These are phyloP conservation scores for Erebia aethiops DNA, from an alignment of 2,888 invertebrate species.

Conservation along the genomic window DNA sequence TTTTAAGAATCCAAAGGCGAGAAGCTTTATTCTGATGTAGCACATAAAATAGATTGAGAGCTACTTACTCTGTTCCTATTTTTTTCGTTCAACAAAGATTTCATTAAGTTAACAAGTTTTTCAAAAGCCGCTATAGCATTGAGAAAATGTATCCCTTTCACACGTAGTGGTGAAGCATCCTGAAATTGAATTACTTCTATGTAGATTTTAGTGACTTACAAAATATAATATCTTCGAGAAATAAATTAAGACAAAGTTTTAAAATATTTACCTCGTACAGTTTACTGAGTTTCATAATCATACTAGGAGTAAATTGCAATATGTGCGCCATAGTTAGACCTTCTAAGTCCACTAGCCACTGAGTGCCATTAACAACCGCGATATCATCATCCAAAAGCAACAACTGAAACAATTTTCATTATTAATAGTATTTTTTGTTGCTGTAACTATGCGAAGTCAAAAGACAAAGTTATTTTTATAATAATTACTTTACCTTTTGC, in stretches of 20 bases:
- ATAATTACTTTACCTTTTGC: conserved; percentile 1
- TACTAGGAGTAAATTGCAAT: conserved; percentile 74
- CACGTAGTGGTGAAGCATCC: conserved; percentile 83
- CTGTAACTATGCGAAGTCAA: not conserved
- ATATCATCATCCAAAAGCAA: conserved; percentile 79
- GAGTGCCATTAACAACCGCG: conserved; percentile 66
- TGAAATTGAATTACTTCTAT: conserved; percentile 56
- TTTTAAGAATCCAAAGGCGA: too few species aligned
- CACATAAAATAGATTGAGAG: conserved; percentile 40
- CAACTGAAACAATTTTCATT: conserved; percentile 52
- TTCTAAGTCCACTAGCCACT: conserved; percentile 77
- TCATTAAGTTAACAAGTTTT: conserved; percentile 78
- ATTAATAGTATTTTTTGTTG: not conserved
- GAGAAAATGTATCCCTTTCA: conserved; percentile 82
- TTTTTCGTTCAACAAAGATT: conserved; percentile 82
- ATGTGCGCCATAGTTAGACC: conserved; percentile 76
- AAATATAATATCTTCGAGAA: not conserved
- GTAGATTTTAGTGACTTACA: not conserved
- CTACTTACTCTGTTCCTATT: conserved; percentile 78
- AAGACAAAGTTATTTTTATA: not conserved
- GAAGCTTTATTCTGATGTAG: too few species aligned
- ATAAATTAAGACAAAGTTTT: not conserved
- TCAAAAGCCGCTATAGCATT: conserved; percentile 83
- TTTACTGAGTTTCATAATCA: conserved; percentile 78
- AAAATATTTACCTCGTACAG: conserved; percentile 55